phyloP scores from a whole-genome alignment of 2,797 vertebrate genomes.

The Melanotaenia maccullochi region DNA sequence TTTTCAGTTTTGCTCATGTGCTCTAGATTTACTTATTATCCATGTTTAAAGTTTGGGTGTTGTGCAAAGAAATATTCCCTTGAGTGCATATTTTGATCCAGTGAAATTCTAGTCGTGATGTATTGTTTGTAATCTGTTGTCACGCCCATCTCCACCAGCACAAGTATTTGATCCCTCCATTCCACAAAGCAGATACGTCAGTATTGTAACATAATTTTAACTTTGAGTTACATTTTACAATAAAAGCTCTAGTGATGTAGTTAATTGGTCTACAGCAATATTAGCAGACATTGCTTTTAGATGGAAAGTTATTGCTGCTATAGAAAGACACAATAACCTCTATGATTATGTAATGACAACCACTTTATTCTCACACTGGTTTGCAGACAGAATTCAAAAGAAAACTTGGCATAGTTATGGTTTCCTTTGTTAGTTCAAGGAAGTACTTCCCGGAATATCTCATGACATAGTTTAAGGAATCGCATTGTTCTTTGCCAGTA shows the following conservation, averaged over 20 bases:
- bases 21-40: not conserved
- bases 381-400: not conserved
- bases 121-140: constrained; percentile 28
- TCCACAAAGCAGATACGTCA: not conserved
- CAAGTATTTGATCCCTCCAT: not conserved
- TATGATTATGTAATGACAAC: not conserved
- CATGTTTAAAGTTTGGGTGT: not conserved
- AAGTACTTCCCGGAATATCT: constrained; percentile 51
- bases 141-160: constrained; percentile 64
- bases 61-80: not conserved
- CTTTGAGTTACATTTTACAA: not conserved
- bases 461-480: constrained; percentile 11
- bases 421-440: constrained; percentile 25
- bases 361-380: not conserved
- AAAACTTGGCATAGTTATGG: not conserved
- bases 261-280: not conserved
- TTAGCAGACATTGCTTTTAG: not conserved
- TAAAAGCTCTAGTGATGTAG: not conserved
- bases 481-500: not conserved
- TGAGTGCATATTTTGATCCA: not conserved
- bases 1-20: not conserved
- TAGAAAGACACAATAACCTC: not conserved
- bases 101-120: constrained; percentile 12
- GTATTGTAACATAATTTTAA: not conserved
- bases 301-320: not conserved